Conservation (phyloP, 2,888 invertebrate genomes). For the Xanthorhoe spadicearia region DNA sequence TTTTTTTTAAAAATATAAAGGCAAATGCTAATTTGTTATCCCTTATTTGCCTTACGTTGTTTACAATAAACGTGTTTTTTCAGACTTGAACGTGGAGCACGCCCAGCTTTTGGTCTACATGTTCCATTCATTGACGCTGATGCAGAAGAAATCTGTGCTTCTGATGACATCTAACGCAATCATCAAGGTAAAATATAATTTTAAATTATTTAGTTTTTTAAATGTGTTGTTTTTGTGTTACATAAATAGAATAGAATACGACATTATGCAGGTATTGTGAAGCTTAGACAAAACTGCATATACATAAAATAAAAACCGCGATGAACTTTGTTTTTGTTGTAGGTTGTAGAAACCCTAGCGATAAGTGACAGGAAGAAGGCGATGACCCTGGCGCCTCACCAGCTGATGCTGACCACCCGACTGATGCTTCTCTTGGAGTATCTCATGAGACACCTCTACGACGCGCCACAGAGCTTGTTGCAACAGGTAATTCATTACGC, state of each 20-base stretch:
- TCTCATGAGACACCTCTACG: conserved; percentile 97
- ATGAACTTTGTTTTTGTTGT: conserved; percentile 18
- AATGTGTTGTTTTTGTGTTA: no score
- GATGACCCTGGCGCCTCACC: conserved; percentile 79
- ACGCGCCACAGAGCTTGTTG: conserved; percentile 93
- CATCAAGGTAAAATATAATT: conserved; percentile 65
- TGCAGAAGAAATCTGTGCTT: conserved; percentile 98
- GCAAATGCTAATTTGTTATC: no score
- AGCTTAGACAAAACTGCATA: neutral
- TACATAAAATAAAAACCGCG: no score
- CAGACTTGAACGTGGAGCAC: conserved; percentile 97
- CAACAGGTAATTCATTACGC: conserved; percentile 87
- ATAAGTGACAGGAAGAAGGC: conserved; percentile 74
- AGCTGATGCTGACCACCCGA: conserved; percentile 92
- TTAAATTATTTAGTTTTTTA: no score
- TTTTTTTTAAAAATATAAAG: no score
- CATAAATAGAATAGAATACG: no score
- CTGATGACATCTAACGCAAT: conserved; percentile 91
- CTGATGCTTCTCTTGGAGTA: conserved; percentile 95
- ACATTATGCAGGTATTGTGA: no score
- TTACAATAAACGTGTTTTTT: neutral
- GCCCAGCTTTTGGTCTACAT: conserved; percentile 96
- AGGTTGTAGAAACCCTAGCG: conserved; percentile 78
- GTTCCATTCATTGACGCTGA: conserved; percentile 96
- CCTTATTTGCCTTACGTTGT: no score